Evolutionary conservation across 2,888 invertebrate species (phyloP).

Genomic region (Amaurobius ferox): DNA sequence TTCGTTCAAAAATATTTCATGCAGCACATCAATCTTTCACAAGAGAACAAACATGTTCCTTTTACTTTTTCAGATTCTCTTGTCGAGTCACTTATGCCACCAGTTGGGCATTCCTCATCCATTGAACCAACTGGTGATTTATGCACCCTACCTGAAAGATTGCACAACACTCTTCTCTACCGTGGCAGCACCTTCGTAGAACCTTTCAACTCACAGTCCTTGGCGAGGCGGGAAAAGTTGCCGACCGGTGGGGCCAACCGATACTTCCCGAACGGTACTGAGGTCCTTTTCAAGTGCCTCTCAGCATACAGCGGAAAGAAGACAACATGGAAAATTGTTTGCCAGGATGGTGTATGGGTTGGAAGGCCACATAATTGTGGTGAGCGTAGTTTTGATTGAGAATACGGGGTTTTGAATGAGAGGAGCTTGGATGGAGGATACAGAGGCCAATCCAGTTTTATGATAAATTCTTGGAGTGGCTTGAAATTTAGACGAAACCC

Average conservation of each 20-base stretch:
- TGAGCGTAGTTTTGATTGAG: conserved; percentile 77
- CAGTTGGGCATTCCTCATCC: not conserved
- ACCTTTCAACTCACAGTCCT: conserved; percentile 5
- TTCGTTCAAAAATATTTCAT: no score
- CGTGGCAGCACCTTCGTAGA: conserved; percentile 64
- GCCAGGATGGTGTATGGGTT: conserved; percentile 90
- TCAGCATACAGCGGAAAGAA: conserved; percentile 86
- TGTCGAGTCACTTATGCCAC: not conserved
- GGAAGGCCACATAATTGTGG: conserved; percentile 88
- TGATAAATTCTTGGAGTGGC: no score
- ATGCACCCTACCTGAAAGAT: conserved; percentile 59
- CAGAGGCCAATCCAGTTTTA: no score
- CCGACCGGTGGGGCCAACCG: conserved; percentile 21
- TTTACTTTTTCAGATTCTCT: not conserved
- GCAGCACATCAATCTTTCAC: no score
- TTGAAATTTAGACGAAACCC: no score
- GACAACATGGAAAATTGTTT: conserved; percentile 89
- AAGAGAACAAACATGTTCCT: no score
- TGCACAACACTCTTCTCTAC: conserved; percentile 60
- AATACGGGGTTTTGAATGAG: not conserved
- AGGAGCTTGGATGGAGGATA: no score
- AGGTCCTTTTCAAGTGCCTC: conserved; percentile 89
- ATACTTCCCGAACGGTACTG: conserved; percentile 85
- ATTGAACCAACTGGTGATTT: conserved; percentile 2
- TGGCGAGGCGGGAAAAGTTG: conserved; percentile 20